phyloP scores from a whole-genome alignment of 1,140 invertebrate genomes.

The Diorhabda elongata region DNA sequence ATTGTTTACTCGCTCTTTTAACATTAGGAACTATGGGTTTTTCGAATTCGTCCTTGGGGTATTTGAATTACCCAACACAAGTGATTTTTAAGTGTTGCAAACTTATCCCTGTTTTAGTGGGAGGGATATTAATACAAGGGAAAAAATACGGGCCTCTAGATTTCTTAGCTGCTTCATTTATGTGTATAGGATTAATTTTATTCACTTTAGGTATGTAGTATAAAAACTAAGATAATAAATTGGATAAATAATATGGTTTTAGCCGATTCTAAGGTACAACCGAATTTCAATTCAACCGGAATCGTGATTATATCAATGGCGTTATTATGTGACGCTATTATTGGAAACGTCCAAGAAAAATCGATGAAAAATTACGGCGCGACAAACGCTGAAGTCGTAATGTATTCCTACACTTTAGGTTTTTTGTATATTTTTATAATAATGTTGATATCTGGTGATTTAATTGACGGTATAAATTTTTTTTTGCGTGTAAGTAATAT shows the following conservation, averaged over 20 bases:
- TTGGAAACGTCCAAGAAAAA: conserved; percentile 96
- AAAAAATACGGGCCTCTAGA: conserved; percentile 83
- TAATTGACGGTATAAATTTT: conserved; percentile 71
- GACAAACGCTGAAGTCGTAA: conserved; percentile 85
- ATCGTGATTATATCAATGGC: conserved; percentile 84
- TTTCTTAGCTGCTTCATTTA: conserved; percentile 76
- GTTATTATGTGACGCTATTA: conserved; percentile 86
- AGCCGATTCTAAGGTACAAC: conserved; percentile 85
- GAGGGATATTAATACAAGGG: conserved; percentile 86
- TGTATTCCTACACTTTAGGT: conserved; percentile 89
- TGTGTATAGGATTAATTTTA: conserved; percentile 88
- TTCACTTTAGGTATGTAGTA: conserved; percentile 67
- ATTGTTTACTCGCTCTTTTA: conserved; percentile 76
- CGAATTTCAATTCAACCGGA: conserved; percentile 79
- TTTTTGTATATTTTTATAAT: conserved; percentile 80
- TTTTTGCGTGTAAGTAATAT: conserved; percentile 64
- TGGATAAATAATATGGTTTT: conserved; percentile 44
- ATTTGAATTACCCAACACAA: conserved; percentile 92
- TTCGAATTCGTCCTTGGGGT: conserved; percentile 91
- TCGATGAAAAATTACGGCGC: conserved; percentile 80
- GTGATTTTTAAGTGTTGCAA: conserved; percentile 97
- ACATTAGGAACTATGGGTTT: conserved; percentile 94
- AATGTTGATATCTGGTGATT: conserved; percentile 67
- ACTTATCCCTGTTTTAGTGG: conserved; percentile 89
- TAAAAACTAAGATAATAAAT: background rate